Base-by-base conservation (phyloP, 2,797 vertebrate genomes). In the Tangara arthus region DNA sequence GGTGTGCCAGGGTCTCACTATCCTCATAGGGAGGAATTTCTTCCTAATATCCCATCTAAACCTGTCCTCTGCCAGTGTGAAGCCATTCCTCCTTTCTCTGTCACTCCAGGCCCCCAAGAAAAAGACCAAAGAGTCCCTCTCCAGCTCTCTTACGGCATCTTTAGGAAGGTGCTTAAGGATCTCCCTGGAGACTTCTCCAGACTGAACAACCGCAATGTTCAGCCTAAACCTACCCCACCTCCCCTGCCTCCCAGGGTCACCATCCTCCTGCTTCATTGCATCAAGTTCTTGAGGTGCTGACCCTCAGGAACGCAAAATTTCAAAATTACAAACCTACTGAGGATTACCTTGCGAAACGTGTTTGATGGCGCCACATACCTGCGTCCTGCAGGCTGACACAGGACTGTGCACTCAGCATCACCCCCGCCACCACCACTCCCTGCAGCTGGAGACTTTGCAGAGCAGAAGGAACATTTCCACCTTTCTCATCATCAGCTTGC, bases 151-250 rank as follows among this genome's bases (percentile, higher is more conserved):
- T 65, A 2, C 5, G 65, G 9, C 7, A 17, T 3, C 7, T 65
- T 49, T 30, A n/a, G 9, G 17, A 60, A 49, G 6, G 3, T n/a
- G 35, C 15, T 53, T 44, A 22, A 82, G 30, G 52, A 5, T 60
- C 9, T 71, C 32, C 8, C 46, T 12, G 17, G 12, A 66, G 28
- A 12, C 9, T 44, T 60, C 28, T 60, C 28, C 24, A 55, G 47
- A 4, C 8, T 11, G 15, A 65, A 20, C 5, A 17, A 53, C 11
- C 0, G 0, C 39, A n/a, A 1, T 8, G 5, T 20, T 60, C 46
- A 60, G 16, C 47, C 23, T 9, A 35, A 84, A 37, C 19, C 14
- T 37, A 35, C 15, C 18, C 3, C 6, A 1, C 52, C 55, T 65
- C 49, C 92, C 60, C 44, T 79, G 1, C 82, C 63, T 89, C 63